A percentile compares a stretch with the other conserved stretches of the same genome.
Conservation (phyloP, 1,140 invertebrate species). For the Acromyrmex heyeri region DNA sequence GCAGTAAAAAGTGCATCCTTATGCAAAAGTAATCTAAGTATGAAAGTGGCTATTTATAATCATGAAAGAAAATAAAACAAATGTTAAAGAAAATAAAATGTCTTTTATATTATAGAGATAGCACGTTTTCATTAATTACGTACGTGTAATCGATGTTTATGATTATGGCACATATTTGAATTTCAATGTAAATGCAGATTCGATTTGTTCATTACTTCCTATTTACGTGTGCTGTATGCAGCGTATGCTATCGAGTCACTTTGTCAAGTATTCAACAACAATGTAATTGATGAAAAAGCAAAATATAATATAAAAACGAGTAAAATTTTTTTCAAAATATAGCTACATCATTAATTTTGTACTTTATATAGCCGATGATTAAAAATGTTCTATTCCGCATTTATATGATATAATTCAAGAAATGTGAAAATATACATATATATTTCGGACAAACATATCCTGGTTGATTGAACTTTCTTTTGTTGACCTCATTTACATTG, state of each 20-base stretch:
- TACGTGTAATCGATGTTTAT: not conserved
- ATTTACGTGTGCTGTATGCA: not conserved
- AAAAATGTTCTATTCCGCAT: not conserved
- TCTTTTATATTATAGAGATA: not conserved
- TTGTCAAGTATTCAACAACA: not conserved
- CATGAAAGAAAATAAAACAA: not conserved
- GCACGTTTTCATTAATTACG: not conserved
- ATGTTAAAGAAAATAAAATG: slow-evolving; percentile 1
- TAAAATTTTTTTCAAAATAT: not conserved
- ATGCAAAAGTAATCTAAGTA: not conserved
- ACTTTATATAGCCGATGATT: not conserved
- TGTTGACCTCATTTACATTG: slow-evolving; percentile 13
- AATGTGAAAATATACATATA: not conserved
- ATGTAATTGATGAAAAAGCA: not conserved
- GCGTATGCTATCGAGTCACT: not conserved
- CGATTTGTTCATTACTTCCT: not conserved
- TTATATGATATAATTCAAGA: not conserved
- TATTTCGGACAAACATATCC: slow-evolving; percentile 13
- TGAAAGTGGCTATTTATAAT: slow-evolving; percentile 13
- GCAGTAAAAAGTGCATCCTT: not conserved
- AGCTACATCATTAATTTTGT: not conserved
- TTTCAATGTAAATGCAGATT: slow-evolving; percentile 11
- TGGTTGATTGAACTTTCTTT: slow-evolving; percentile 29
- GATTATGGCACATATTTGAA: not conserved
- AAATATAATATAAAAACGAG: not conserved